Percentiles rank a stretch among this genome's conserved stretches.
phyloP scores from a whole-genome alignment of 2,888 invertebrate species.

The Bellardia bayeri region DNA sequence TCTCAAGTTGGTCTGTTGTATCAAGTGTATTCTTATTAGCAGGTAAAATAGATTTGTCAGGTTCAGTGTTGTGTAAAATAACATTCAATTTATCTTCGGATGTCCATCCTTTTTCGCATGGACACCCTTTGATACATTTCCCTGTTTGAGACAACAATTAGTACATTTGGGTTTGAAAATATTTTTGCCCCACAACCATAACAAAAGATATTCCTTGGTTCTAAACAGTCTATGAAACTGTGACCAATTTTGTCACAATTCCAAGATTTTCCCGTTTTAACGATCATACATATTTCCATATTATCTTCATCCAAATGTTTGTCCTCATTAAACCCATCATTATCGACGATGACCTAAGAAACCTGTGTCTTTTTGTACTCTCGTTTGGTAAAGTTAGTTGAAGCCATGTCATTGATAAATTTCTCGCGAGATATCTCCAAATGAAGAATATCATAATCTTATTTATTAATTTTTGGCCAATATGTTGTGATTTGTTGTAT shows the following conservation, averaged over 20 bases:
- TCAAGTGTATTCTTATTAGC: too few relatives aligned
- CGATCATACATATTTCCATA: not conserved
- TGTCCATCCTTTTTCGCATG: not conserved
- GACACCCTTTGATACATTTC: not conserved
- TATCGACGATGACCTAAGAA: not conserved
- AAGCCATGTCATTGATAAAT: not conserved
- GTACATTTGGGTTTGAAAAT: not conserved
- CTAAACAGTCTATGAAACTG: not conserved
- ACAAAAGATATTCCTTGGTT: not conserved
- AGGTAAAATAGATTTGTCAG: too few relatives aligned
- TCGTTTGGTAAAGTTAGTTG: not conserved
- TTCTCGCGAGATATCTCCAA: too few relatives aligned
- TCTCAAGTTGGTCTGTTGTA: too few relatives aligned
- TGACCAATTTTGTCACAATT: not conserved
- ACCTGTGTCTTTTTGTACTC: not conserved
- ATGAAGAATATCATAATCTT: too few relatives aligned
- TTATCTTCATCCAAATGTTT: not conserved
- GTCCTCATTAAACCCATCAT: not conserved
- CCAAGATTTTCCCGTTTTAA: not conserved
- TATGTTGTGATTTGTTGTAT: too few relatives aligned
- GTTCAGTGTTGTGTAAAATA: too few relatives aligned
- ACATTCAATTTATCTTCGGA: not conserved
- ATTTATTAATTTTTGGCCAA: too few relatives aligned
- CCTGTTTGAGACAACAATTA: conserved; percentile 2
- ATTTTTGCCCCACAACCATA: not conserved